Percentiles rank a stretch among this genome's conserved stretches.
phyloP scores from a whole-genome alignment of 2,888 invertebrate genomes.

The Muscina levida region DNA sequence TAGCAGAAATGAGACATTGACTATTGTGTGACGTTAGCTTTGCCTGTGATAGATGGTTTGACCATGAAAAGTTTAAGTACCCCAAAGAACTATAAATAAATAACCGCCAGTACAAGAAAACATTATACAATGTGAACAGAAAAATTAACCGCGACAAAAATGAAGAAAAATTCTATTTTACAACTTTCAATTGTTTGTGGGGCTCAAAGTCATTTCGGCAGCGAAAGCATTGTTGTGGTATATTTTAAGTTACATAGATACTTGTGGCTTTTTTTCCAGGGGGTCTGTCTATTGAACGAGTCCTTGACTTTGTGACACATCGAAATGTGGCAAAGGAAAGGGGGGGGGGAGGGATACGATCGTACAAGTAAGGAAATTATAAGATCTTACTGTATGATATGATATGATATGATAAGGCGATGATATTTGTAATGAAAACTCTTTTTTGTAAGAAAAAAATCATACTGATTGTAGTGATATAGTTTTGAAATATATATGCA shows the following conservation, averaged over 20 bases:
- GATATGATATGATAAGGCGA: too few species aligned
- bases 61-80: constrained; percentile 70
- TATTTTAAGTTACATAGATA: neutral
- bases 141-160: constrained; percentile 7
- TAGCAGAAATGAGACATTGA: constrained; percentile 53
- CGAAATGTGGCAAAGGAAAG: neutral
- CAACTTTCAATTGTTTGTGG: constrained; percentile 42
- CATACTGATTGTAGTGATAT: too few species aligned
- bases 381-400: too few species aligned
- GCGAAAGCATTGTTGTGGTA: constrained; percentile 53
- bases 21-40: constrained; percentile 54
- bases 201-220: constrained; percentile 40
- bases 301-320: constrained; percentile 13
- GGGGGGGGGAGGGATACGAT: too few species aligned
- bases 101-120: constrained; percentile 22
- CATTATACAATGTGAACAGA: neutral
- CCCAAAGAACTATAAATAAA: constrained; percentile 65
- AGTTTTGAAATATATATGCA: too few species aligned
- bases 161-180: constrained; percentile 20
- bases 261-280: constrained; percentile 32
- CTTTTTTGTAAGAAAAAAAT: too few species aligned
- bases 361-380: too few species aligned
- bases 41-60: constrained; percentile 61
- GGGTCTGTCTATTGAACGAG: neutral
- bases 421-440: too few species aligned